These are phyloP conservation scores for Pilophorus perplexus DNA, from an alignment of 2,888 invertebrate genomes.

Conservation along the genomic window DNA sequence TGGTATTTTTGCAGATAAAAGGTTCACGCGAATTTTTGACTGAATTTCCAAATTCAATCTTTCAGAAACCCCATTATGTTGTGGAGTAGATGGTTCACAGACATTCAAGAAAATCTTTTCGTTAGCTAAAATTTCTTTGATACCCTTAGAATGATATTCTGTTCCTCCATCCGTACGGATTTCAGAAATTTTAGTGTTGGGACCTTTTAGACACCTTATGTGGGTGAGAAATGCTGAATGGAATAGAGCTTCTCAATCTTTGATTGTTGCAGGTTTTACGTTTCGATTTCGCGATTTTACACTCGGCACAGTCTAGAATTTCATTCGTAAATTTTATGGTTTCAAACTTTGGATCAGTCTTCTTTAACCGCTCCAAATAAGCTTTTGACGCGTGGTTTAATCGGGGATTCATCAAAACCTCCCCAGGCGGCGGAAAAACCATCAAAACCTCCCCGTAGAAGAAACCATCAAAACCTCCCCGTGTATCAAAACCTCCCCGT, in stretches of 20 bases:
- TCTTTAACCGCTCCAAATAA: no score
- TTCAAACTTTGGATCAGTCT: no score
- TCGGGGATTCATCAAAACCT: no score
- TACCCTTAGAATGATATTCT: background rate
- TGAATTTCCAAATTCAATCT: background rate
- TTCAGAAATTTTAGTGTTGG: background rate
- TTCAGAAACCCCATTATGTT: slow-evolving; percentile 7
- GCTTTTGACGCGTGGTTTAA: no score
- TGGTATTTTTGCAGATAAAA: background rate
- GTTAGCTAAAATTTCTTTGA: background rate
- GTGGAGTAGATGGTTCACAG: background rate
- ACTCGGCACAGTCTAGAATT: no score
- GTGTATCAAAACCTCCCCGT: no score
- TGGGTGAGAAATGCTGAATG: background rate
- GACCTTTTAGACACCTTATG: background rate
- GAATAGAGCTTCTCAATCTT: background rate
- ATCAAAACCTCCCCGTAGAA: no score
- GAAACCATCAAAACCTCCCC: no score
- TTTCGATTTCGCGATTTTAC: background rate
- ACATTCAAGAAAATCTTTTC: background rate
- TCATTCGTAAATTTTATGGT: no score
- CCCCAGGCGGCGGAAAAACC: no score
- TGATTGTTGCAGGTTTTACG: background rate
- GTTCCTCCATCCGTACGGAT: background rate
- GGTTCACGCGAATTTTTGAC: slow-evolving; percentile 10